These are phyloP conservation scores for Lamellibrachia satsuma DNA, from an alignment of 2,888 invertebrate genomes.

Conservation along the genomic window DNA sequence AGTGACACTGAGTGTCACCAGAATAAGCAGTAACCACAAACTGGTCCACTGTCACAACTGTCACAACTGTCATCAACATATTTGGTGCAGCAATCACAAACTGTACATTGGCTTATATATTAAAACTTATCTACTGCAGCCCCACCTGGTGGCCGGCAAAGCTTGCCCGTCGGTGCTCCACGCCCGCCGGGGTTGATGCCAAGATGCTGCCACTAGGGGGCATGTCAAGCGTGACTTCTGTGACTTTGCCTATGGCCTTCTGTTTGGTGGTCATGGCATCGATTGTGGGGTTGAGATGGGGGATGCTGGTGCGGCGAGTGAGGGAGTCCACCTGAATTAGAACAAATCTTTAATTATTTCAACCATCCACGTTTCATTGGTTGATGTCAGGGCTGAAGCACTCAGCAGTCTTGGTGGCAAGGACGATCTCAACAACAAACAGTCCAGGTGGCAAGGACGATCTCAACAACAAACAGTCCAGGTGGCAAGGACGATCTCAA, in stretches of 20 bases:
- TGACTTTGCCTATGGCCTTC: slow-evolving; percentile 20
- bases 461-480: too few species aligned
- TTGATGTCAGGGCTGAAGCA: too few species aligned
- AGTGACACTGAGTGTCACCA: too few species aligned
- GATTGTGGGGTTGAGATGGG: neutral
- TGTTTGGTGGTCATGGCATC: slow-evolving; percentile 1
- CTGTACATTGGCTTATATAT: neutral
- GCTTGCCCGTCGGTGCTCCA: neutral
- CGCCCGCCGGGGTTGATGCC: slow-evolving; percentile 21
- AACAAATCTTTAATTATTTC: neutral
- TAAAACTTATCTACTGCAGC: neutral
- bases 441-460: too few species aligned
- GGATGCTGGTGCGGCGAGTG: neutral
- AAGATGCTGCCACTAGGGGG: neutral
- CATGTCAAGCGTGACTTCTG: neutral
- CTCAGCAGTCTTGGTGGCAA: too few species aligned
- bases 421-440: too few species aligned
- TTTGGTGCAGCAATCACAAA: too few species aligned
- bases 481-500: too few species aligned
- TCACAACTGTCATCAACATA: too few species aligned
- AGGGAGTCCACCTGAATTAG: neutral
- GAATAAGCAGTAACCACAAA: too few species aligned
- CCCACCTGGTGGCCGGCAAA: neutral
- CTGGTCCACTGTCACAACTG: too few species aligned
- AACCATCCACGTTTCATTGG: too few species aligned